Evolutionary conservation across 2,113 vertebrate species (phyloP), one percentile per base, ranked within the genome.

Genomic region (Nibea albiflora): DNA sequence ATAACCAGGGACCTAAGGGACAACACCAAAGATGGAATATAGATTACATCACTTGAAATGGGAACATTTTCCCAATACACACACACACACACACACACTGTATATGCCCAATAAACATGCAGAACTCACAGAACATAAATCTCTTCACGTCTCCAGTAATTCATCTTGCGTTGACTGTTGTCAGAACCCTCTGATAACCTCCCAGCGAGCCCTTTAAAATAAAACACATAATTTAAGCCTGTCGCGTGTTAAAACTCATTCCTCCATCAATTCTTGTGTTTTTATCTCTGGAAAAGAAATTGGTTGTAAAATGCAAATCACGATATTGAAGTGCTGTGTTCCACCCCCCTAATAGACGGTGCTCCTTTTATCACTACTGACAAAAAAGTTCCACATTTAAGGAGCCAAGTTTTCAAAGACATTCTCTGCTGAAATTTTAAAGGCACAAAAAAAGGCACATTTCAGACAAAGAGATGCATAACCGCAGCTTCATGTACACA

Each of bases 321-420:
- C 46, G 12, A 31, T 20, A 46, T 14, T 22, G 56, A 7, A 78
- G 56, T 16, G 4, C 22, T 0, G 3, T 61, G 57, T 65, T 57
- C 69, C 22, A 52, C n/a, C 24, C 42, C n/a, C n/a, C 69, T 66
- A 74, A 78, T 71, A 70, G 50, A 76, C 14, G 2, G n/a, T 11
- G 4, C 15, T 64, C n/a, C 22, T 82, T 80, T 80, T 15, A 80
- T 71, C 46, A 50, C 16, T 56, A 15, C 49, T 76, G 65, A 77
- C 39, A 62, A 70, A 26, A 76, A 50, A 74, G 56, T 47, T 77
- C n/a, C 64, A 72, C 72, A 66, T 66, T 69, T 81, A 74, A 67
- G 11, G 69, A 42, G 35, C 54, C 44, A 39, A 62, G 28, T 78
- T 77, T 73, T 14, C 3, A 57, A 70, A 47, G 53, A 58, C 22